phyloP scores from a whole-genome alignment of 2,888 invertebrate species.

The Caenorhabditis afra region DNA sequence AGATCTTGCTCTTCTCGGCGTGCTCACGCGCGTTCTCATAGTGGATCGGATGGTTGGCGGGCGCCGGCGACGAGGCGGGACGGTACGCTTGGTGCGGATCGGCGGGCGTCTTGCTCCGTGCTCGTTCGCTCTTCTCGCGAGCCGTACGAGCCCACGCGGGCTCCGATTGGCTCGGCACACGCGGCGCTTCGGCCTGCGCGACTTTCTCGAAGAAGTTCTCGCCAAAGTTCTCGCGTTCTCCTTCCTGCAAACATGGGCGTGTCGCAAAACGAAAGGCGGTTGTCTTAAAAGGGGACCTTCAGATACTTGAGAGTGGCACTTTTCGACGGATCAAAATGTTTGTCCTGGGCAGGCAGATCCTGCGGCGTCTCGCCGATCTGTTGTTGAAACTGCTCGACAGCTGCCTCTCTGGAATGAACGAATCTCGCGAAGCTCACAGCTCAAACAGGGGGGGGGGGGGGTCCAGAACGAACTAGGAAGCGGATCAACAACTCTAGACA shows the following conservation, averaged over 20 bases:
- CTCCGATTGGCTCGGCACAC: constrained; percentile 65
- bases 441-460: too few relatives aligned
- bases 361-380: constrained; percentile 65
- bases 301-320: constrained; percentile 69
- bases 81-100: constrained; percentile 57
- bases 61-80: constrained; percentile 58
- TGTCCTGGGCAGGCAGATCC: constrained; percentile 66
- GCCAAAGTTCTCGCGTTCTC: constrained; percentile 63
- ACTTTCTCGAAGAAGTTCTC: constrained; percentile 70
- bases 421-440: too few relatives aligned
- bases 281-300: constrained; percentile 50
- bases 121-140: constrained; percentile 70
- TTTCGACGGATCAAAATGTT: constrained; percentile 71
- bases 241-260: constrained; percentile 47
- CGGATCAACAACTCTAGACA: too few relatives aligned
- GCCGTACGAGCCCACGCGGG: constrained; percentile 69
- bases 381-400: constrained; percentile 69
- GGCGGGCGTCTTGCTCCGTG: constrained; percentile 66
- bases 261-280: too few relatives aligned
- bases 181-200: constrained; percentile 70
- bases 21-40: constrained; percentile 67
- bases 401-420: constrained; percentile 65
- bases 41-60: constrained; percentile 58
- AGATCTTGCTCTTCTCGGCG: constrained; percentile 65
- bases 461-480: too few relatives aligned